These are phyloP conservation scores for Bombus huntii DNA, from an alignment of 1,140 invertebrate species.

Conservation along the genomic window DNA sequence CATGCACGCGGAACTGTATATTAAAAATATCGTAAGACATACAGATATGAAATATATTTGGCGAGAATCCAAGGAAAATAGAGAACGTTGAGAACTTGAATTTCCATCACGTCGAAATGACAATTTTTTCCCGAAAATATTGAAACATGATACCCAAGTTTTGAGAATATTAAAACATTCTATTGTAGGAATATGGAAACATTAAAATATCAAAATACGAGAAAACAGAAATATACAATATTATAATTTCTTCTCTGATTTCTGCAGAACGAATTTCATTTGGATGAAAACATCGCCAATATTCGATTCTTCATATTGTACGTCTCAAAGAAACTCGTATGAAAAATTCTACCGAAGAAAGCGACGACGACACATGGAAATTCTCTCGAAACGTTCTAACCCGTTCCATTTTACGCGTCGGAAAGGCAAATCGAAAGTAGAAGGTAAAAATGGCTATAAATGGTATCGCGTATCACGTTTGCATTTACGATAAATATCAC, in stretches of 20 bases:
- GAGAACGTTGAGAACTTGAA: too few species aligned
- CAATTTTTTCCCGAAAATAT: neutral
- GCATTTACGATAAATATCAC: conserved; percentile 14
- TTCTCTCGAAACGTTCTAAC: too few species aligned
- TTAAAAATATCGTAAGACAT: too few species aligned
- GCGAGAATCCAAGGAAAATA: too few species aligned
- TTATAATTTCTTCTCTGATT: neutral
- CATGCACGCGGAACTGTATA: too few species aligned
- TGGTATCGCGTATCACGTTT: conserved; percentile 16
- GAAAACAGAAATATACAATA: neutral
- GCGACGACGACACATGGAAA: neutral
- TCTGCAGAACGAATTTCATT: neutral
- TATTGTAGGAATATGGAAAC: neutral
- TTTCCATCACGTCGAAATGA: too few species aligned
- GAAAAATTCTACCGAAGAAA: neutral
- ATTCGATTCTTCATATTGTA: neutral
- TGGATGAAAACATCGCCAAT: neutral
- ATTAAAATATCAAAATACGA: neutral
- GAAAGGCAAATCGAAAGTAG: neutral
- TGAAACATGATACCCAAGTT: too few species aligned
- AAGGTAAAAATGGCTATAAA: too few species aligned
- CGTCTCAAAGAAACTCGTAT: neutral
- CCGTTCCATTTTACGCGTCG: too few species aligned
- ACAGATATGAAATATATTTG: too few species aligned
- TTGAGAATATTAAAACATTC: neutral